Base-by-base conservation (phyloP, 1,140 invertebrate genomes). In the Leptinotarsa undecemlineata region DNA sequence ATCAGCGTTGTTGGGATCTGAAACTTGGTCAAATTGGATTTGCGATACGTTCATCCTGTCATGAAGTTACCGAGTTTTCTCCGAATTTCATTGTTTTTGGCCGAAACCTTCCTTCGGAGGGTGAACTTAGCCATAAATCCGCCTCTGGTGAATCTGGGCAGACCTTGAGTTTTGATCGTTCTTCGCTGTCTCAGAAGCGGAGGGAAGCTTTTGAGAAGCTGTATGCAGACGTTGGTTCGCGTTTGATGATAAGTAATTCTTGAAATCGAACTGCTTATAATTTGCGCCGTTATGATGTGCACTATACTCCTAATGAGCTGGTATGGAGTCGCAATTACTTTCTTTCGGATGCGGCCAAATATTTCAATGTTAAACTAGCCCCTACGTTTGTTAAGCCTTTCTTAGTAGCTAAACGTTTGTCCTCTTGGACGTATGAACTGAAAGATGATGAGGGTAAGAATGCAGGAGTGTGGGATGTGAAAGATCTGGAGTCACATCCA, bases 1-100 rank as follows among this genome's bases (percentile, higher is more conserved):
- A 42, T 11, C 33, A 8, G 33, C 33, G 84, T 81, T 82, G 73
- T 4, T 75, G 70, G 69, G 74, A 75, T 69, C 4, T 26, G 11
- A 26, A 60, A 33, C 47, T 75, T 42, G 4, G 60, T 17, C 66
- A 67, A 17, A 68, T 62, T 19, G 63, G 6, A 17, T 67, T 33
- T 75, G 70, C 74, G 17, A 66, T 72, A n/a, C 17, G 64, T 0
- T 26, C 69, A 17, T 11, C 63, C 26, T n/a, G 8, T 20, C 62
- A 72, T 26, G 70, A 72, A 47, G 14, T 20, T n/a, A 72, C 48
- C 8, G 48, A 4, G 2, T 17, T 17, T 15, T 64, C 69, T n/a
- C 74, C 70, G 1, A 51, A 66, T 64, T 72, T 67, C 19, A 17
- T 51, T n/a, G 66, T 14, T 21, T 72, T 72, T 47, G 74, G 74